phyloP scores from a whole-genome alignment of 2,888 invertebrate genomes.

The Deroplatys truncata region DNA sequence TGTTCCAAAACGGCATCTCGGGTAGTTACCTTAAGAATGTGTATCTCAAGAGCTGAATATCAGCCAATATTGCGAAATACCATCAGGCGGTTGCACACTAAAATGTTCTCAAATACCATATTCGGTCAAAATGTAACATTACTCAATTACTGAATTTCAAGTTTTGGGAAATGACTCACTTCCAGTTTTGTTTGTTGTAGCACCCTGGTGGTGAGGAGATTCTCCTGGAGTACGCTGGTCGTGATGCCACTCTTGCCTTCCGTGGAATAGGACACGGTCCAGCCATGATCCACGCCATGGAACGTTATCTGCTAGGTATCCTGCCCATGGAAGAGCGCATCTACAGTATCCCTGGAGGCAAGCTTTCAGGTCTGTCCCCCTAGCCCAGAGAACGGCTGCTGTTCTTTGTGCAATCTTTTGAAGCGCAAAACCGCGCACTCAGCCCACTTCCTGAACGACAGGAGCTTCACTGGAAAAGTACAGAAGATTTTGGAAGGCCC shows the following conservation, averaged over 20 bases:
- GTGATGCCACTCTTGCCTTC: slow-evolving; percentile 80
- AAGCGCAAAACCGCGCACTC: not conserved
- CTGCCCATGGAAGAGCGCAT: slow-evolving; percentile 69
- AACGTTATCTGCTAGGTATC: slow-evolving; percentile 71
- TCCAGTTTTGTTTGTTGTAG: slow-evolving; percentile 40
- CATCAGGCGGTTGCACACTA: too few species aligned
- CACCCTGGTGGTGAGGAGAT: slow-evolving; percentile 84
- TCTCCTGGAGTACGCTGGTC: slow-evolving; percentile 77
- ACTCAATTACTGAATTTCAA: too few species aligned
- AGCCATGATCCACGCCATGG: slow-evolving; percentile 59
- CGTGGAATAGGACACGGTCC: slow-evolving; percentile 73
- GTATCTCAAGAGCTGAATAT: too few species aligned
- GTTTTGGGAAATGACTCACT: not conserved
- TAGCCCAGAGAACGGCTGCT: not conserved
- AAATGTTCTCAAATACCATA: too few species aligned
- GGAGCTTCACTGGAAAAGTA: too few species aligned
- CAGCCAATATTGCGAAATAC: too few species aligned
- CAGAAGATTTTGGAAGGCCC: too few species aligned
- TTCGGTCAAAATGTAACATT: not conserved
- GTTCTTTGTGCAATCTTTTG: not conserved
- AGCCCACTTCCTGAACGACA: not conserved
- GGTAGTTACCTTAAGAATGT: too few species aligned
- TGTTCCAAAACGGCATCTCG: too few species aligned
- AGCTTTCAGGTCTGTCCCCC: not conserved
- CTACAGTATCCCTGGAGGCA: slow-evolving; percentile 39